Percentiles rank a stretch among this genome's conserved stretches.
These are phyloP conservation scores for Lacerta agilis DNA, from an alignment of 2,797 vertebrate species.

Conservation along the genomic window DNA sequence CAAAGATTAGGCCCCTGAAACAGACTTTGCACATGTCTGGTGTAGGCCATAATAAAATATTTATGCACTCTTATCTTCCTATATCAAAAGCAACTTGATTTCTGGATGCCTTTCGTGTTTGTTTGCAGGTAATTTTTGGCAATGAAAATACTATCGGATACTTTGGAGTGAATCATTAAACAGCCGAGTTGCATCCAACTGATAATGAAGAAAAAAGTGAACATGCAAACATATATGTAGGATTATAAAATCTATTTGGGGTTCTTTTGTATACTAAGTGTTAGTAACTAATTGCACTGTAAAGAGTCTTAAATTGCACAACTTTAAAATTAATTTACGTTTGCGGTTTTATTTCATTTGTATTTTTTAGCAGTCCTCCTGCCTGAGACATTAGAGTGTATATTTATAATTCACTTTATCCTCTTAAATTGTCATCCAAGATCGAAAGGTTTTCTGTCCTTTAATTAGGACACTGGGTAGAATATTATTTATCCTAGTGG, in stretches of 20 bases:
- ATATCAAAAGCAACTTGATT: conserved; percentile 37
- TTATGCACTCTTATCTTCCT: neutral
- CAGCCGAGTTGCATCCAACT: conserved; percentile 22
- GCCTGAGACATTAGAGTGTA: conserved; percentile 60
- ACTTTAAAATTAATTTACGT: conserved; percentile 5
- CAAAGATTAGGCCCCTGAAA: too few species aligned
- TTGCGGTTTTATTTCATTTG: conserved; percentile 57
- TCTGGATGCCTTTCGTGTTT: conserved; percentile 51
- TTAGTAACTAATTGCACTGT: neutral
- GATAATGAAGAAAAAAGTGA: conserved; percentile 49
- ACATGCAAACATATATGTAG: conserved; percentile 15
- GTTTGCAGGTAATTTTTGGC: conserved; percentile 45
- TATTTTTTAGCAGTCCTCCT: conserved; percentile 44
- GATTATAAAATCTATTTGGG: conserved; percentile 10
- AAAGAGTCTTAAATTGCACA: neutral
- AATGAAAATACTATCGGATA: conserved; percentile 37
- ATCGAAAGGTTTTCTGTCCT: conserved; percentile 60
- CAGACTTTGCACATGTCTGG: too few species aligned
- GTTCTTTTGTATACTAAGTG: neutral
- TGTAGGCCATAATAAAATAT: neutral
- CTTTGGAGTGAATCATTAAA: conserved; percentile 52
- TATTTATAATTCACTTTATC: conserved; percentile 60
- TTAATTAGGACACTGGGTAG: conserved; percentile 63
- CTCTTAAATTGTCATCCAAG: conserved; percentile 53
- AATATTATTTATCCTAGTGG: conserved; percentile 63